These are phyloP conservation scores for Microplitis mediator DNA, from an alignment of 1,140 invertebrate species.

Conservation along the genomic window DNA sequence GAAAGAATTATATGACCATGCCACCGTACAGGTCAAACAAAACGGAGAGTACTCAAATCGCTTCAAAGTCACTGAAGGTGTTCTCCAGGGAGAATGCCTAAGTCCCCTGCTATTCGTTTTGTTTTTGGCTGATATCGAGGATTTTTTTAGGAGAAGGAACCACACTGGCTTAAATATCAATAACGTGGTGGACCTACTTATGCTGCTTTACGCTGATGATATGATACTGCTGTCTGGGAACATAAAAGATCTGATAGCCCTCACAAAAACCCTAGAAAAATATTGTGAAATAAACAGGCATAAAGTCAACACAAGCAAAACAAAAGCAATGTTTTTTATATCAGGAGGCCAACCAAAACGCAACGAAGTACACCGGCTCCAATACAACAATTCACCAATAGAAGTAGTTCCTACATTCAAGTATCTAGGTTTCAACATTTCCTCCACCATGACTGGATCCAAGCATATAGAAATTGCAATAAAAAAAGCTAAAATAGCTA, in stretches of 20 bases:
- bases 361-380: neutral
- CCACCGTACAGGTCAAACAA: neutral
- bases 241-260: neutral
- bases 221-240: neutral
- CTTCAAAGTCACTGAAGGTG: neutral
- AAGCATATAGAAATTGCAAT: too few species aligned
- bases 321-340: constrained; percentile 13
- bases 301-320: constrained; percentile 20
- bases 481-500: too few species aligned
- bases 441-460: too few species aligned
- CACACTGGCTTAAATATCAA: constrained; percentile 21
- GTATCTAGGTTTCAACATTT: too few species aligned
- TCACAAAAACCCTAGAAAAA: neutral
- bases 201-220: constrained; percentile 12
- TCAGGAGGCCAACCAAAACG: constrained; percentile 5
- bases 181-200: neutral
- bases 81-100: too few species aligned
- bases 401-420: too few species aligned
- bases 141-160: constrained; percentile 7
- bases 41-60: neutral
- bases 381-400: too few species aligned
- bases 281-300: constrained; percentile 16
- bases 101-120: too few species aligned
- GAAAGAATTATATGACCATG: neutral
- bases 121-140: too few species aligned